Evolutionary conservation across 2,113 vertebrate genomes (phyloP), one percentile per base, ranked within the genome.

Genomic region (Phasianus colchicus): DNA sequence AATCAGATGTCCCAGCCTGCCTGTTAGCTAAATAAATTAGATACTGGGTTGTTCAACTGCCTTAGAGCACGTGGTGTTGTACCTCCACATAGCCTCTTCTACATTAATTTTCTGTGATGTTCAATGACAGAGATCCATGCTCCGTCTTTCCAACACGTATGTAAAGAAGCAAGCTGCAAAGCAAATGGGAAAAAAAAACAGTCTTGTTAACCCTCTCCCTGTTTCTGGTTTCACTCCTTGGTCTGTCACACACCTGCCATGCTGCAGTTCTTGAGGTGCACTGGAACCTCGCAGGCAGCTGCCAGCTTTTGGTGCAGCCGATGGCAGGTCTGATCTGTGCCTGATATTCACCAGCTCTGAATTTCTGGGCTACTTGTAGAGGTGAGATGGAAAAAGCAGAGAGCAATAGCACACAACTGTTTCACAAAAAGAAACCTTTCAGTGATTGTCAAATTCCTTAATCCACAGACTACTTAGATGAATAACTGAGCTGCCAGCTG

Each of bases 361-460:
- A 94, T 88, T 90, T 93, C 81, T 88, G n/a, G 36, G 58, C 75
- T 90, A 88, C 73, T 65, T 90, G 65, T 84, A 78, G n/a, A 69
- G 70, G 65, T 88, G 73, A 92, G 72, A 86, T 66, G 43, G 52
- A 75, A 94, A 92, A 93, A 74, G 61, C 66, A 88, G 80, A 95
- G 76, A 57, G 77, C 69, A 92, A 54, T 88, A 91, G 72, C 70
- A 65, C n/a, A 65, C 86, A 70, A 72, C 58, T 95, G 83, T 95
- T 92, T 95, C 73, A 86, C 77, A 94, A 83, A 92, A 94, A 92
- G 88, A 92, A 94, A 91, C 48, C 66, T 92, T 92, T 83, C 90
- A 92, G 42, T 75, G 52, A 60, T 67, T 89, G 89, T 91, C 82
- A 92, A 91, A 96, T 96, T 94, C 86, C 95, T 97, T 95, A 96